Percentiles rank a stretch among this genome's conserved stretches.
Conservation (phyloP, 2,113 vertebrate genomes). For the Ceuthmochares aereus region DNA sequence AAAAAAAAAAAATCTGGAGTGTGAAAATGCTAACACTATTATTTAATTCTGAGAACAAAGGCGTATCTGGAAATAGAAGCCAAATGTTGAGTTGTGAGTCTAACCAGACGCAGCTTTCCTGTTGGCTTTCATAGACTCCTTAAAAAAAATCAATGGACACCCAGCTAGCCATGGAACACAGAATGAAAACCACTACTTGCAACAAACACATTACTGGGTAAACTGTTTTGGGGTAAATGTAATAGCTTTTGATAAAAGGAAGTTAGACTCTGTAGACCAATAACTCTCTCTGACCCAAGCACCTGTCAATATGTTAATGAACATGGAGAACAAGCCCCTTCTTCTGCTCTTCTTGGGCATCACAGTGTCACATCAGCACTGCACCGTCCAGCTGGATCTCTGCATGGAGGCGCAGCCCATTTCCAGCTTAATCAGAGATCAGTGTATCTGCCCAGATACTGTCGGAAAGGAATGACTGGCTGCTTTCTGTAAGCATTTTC, state of each 20-base stretch:
- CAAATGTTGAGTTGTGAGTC: neutral
- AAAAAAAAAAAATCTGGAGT: neutral
- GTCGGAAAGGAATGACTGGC: conserved; percentile 23
- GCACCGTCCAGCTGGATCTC: neutral
- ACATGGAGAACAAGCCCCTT: neutral
- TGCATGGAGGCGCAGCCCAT: neutral
- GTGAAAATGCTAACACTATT: neutral
- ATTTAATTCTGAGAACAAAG: neutral
- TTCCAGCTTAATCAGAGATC: conserved; percentile 35
- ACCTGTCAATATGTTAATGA: neutral
- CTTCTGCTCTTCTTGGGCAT: neutral
- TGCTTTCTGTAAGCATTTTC: conserved; percentile 49
- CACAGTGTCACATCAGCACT: neutral
- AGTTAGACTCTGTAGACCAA: neutral
- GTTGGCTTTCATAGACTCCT: neutral
- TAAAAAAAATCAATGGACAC: neutral
- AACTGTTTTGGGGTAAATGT: neutral
- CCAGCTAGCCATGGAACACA: neutral
- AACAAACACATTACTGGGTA: neutral
- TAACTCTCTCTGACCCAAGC: neutral
- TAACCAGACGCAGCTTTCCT: neutral
- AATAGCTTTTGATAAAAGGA: neutral
- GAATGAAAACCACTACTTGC: neutral
- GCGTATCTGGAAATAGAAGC: neutral
- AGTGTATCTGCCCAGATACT: neutral